phyloP scores from a whole-genome alignment of 2,888 invertebrate species.

The Pilophorus perplexus region DNA sequence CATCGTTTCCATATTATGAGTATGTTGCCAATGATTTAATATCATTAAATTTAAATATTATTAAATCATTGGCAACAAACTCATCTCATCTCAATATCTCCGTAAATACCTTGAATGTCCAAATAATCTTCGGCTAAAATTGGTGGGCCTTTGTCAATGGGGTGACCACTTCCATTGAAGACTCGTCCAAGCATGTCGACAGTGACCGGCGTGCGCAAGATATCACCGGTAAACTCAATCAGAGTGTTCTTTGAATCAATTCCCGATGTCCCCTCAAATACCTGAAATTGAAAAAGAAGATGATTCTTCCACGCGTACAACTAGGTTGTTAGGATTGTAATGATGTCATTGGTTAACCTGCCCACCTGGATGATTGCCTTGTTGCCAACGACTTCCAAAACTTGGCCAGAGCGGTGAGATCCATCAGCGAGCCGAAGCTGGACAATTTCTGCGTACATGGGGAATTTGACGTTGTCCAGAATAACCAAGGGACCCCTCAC shows the following conservation, averaged over 20 bases:
- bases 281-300: constrained; percentile 55
- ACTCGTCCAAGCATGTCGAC: constrained; percentile 99
- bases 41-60: no score
- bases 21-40: no score
- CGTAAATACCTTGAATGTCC: constrained; percentile 87
- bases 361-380: constrained; percentile 93
- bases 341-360: background rate
- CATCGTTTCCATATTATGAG: no score
- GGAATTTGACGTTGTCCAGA: constrained; percentile 98
- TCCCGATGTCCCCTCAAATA: constrained; percentile 99
- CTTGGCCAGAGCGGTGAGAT: constrained; percentile 88
- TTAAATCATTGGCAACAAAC: no score
- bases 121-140: constrained; percentile 98
- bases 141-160: constrained; percentile 98
- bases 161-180: constrained; percentile 99
- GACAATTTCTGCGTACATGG: constrained; percentile 98
- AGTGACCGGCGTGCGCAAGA: constrained; percentile 95
- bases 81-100: no score
- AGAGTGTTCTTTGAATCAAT: constrained; percentile 99
- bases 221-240: constrained; percentile 99
- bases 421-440: constrained; percentile 94
- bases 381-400: constrained; percentile 95
- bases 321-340: background rate
- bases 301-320: background rate
- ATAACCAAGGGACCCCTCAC: constrained; percentile 99